Evolutionary conservation across 2,888 invertebrate species (phyloP), one percentile per base, ranked within the genome.

Genomic region (Graphium colonna): DNA sequence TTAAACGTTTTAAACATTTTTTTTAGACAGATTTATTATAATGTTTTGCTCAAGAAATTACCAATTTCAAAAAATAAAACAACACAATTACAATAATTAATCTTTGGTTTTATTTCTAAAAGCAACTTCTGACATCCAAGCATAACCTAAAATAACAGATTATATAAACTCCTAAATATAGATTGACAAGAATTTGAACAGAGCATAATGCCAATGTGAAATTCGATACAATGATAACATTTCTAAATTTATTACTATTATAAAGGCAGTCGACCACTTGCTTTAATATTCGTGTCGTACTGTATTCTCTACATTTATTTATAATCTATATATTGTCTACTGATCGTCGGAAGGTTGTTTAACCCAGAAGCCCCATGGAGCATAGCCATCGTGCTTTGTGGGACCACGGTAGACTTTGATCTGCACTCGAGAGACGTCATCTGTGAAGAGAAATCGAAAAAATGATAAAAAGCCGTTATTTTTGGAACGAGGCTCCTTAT

Each of bases 361-460:
- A 28, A 93, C 92, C 94, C 93, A 94, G 73, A 92, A 94, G 1
- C 94, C 94, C 92, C 94, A 93, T 0, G 94, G 93, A 1, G 94
- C 94, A 65, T 92, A 92, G 17, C 91, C 89, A 55, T 91, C 92
- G 59, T 91, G 85, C 62, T 92, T 92, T 1, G 92, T 91, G 0
- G 94, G 94, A 0, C 94, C 94, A 59, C 94, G 79, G 78, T 94
- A 94, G 38, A 94, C 94, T 77, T 94, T 94, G 59, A 94, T 94
- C 80, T 94, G 94, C 1, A 94, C 94, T 48, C 94, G 78, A 1
- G 91, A 92, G 10, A 90, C 83, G 59, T 92, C 91, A 63, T 91
- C 92, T 91, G 74, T 7, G 4, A 28, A 28, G 8, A 8, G 28
- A 28, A 28, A 4, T 28, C 28, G 4, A 7, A 7, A 8, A 28